A percentile compares a stretch with the other conserved stretches of the same genome.
Conservation (phyloP, 1,140 invertebrate species). For the Brachionus sp. region DNA sequence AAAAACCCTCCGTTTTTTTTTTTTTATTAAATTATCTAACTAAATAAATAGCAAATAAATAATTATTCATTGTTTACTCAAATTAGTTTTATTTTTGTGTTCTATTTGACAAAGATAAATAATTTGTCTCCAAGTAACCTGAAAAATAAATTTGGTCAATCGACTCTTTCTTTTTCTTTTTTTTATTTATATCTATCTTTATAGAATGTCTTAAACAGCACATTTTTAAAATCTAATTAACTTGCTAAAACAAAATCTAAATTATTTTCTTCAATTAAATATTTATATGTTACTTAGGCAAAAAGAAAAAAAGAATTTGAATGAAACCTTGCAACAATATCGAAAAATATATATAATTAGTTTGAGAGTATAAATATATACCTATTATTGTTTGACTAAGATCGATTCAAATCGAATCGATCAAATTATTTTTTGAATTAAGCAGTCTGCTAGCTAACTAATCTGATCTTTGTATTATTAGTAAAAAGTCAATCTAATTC, state of each 20-base stretch:
- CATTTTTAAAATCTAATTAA: no score
- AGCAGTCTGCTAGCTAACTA: background rate
- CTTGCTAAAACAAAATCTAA: background rate
- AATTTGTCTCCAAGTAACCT: background rate
- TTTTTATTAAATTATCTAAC: background rate
- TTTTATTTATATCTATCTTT: no score
- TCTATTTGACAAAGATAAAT: conserved; percentile 1
- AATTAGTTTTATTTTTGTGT: background rate
- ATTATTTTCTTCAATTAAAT: background rate
- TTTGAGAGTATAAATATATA: background rate
- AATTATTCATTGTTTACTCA: background rate
- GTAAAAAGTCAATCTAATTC: background rate
- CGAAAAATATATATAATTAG: background rate
- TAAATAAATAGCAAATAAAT: no score
- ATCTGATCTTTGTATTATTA: background rate
- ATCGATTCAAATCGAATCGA: background rate
- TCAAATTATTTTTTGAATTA: background rate
- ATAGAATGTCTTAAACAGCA: no score
- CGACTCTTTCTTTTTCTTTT: no score
- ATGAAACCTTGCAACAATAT: background rate
- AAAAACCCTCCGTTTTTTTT: background rate
- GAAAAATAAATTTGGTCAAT: no score
- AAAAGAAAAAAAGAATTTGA: background rate
- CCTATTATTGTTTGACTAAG: background rate
- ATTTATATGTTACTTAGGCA: background rate